Evolutionary conservation across 2,888 invertebrate genomes (phyloP).

Genomic region (Notodromas monacha): DNA sequence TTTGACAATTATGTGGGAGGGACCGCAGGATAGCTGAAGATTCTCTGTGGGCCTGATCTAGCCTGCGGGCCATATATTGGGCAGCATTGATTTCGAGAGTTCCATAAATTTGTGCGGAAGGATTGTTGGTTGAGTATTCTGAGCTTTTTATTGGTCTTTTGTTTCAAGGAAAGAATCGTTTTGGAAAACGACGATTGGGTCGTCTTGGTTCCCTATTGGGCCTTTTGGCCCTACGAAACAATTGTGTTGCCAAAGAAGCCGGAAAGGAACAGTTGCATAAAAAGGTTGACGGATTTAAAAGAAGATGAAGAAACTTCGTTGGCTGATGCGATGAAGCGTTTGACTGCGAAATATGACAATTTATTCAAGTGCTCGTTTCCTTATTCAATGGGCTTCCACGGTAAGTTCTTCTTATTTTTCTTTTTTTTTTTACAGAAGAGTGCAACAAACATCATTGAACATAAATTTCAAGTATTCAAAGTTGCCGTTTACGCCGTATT

Average conservation of each 20-base stretch:
- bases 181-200: slow-evolving; percentile 54
- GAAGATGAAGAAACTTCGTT: slow-evolving; percentile 29
- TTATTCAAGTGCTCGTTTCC: slow-evolving; percentile 65
- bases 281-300: slow-evolving; percentile 40
- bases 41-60: too few species aligned
- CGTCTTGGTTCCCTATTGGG: slow-evolving; percentile 87
- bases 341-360: slow-evolving; percentile 77
- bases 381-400: slow-evolving; percentile 97
- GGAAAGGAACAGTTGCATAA: too few species aligned
- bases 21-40: too few species aligned
- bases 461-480: slow-evolving; percentile 6
- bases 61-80: too few species aligned
- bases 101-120: too few species aligned
- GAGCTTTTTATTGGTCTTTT: slow-evolving; percentile 6
- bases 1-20: too few species aligned
- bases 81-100: too few species aligned
- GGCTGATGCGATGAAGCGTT: slow-evolving; percentile 39
- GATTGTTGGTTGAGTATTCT: slow-evolving; percentile 6
- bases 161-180: slow-evolving; percentile 40
- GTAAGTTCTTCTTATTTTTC: too few species aligned
- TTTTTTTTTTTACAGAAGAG: too few species aligned
- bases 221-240: slow-evolving; percentile 59
- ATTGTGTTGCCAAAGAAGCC: slow-evolving; percentile 48
- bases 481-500: neutral
- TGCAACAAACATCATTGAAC: neutral